Base-by-base conservation (phyloP, 2,113 vertebrate species). In the Phodopus roborovskii region DNA sequence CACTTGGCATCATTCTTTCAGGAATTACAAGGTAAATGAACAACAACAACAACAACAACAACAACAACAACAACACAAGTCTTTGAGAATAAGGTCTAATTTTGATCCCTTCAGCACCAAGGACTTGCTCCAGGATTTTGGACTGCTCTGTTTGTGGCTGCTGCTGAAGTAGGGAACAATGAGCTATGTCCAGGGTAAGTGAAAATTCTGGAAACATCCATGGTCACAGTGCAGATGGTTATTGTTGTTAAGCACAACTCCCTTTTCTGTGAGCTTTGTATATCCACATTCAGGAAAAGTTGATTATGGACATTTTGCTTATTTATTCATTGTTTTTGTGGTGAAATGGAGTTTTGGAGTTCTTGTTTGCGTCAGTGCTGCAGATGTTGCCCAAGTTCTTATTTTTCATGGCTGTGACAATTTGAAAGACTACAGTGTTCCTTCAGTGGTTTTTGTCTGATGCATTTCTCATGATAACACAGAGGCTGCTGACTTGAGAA, bases 321-420 rank as follows among this genome's bases (percentile, higher is more conserved):
- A 95, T 94, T 92, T 92, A 45, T 70, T 77, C 42, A 33, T 62
- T 87, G 28, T 60, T 95, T 94, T 48, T 87, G 66, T 81, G 79
- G 53, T 75, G 26, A 77, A 39, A 77, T 48, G 56, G 30, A 83
- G 5, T 71, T 90, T 82, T 88, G 60, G 19, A 89, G 50, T 92
- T 95, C 36, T 48, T 20, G 64, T 84, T 28, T 75, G 50, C 6
- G 62, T 48, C 33, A 60, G 60, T 96, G 95, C 91, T 30, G 24
- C 30, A 75, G 91, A 85, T 45, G 64, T 85, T 28, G 50, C 48
- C 42, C 60, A 24, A 20, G 84, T 85, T 92, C n/a, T 94, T 88
- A 26, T 17, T 70, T 90, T 92, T 96, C 24, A 78, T 81, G 73
- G 42, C 73, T 56, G 92, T 90, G 86, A 42, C 26, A 64, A 62